phyloP scores from a whole-genome alignment of 1,140 invertebrate species.

The Drosophila busckii region DNA sequence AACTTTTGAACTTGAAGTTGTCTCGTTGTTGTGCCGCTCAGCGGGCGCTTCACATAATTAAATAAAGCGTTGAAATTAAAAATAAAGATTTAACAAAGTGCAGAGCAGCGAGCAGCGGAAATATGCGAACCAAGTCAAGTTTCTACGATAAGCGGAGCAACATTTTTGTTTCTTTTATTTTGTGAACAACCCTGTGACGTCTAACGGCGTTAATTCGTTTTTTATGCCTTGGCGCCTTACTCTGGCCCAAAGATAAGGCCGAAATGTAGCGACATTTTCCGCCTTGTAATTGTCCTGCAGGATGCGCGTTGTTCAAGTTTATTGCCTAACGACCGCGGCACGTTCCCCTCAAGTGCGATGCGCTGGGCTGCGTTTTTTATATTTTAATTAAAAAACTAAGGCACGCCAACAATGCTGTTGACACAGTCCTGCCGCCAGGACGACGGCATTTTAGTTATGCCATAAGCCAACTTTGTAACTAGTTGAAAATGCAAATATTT shows the following conservation, averaged over 20 bases:
- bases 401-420: constrained; percentile 19
- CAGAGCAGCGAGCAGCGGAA: too few species aligned
- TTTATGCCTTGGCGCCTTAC: constrained; percentile 37
- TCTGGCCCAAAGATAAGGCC: constrained; percentile 48
- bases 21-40: constrained; percentile 30
- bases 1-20: constrained; percentile 63
- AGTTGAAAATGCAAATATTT: too few species aligned
- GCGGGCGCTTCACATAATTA: constrained; percentile 68
- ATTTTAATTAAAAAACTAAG: constrained; percentile 76
- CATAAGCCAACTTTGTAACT: too few species aligned
- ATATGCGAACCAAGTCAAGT: too few species aligned
- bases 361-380: constrained; percentile 54
- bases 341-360: constrained; percentile 44
- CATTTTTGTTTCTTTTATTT: constrained; percentile 10
- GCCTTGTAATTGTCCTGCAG: constrained; percentile 74
- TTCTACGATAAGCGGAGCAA: constrained; percentile 39
- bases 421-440: constrained; percentile 22
- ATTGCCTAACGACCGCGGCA: constrained; percentile 78
- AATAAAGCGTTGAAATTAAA: constrained; percentile 79
- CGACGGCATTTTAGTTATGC: too few species aligned
- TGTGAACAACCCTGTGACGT: not conserved
- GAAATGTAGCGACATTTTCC: constrained; percentile 76
- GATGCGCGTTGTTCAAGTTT: constrained; percentile 69
- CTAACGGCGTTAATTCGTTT: constrained; percentile 36
- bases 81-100: constrained; percentile 62